These are phyloP conservation scores for Varecia variegata DNA, from an alignment of 2,797 vertebrate genomes.

Conservation along the genomic window DNA sequence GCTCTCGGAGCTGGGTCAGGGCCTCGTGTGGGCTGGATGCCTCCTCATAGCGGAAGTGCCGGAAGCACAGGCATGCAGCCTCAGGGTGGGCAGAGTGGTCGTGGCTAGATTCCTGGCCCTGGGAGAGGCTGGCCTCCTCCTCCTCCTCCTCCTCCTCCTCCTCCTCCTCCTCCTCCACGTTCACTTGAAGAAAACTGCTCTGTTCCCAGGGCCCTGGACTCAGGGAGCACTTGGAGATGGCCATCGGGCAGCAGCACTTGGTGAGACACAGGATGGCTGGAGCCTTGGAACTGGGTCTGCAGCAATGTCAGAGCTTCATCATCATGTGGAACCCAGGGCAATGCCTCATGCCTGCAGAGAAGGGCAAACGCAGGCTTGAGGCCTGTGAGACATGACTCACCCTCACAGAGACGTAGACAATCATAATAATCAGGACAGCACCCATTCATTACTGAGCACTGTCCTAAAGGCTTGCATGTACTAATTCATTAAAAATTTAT, in stretches of 20 bases:
- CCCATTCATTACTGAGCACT: background rate
- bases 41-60: conserved; percentile 21
- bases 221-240: background rate
- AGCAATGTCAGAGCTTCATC: background rate
- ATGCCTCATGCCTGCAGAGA: background rate
- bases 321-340: background rate
- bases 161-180: conserved; percentile 39
- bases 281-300: background rate
- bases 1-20: background rate
- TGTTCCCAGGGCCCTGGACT: conserved; percentile 19
- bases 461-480: too few species aligned
- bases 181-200: conserved; percentile 15
- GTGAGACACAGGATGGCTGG: background rate
- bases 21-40: background rate
- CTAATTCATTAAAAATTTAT: background rate
- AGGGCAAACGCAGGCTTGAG: background rate
- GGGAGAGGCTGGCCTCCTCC: background rate
- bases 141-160: conserved; percentile 45
- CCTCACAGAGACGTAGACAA: background rate
- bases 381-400: background rate
- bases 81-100: background rate
- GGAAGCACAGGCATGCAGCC: conserved; percentile 8
- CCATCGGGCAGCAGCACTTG: background rate
- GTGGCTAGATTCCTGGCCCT: background rate
- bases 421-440: background rate